These are phyloP conservation scores for Chionodraco myersi DNA, from an alignment of 2,113 vertebrate genomes.

Conservation along the genomic window DNA sequence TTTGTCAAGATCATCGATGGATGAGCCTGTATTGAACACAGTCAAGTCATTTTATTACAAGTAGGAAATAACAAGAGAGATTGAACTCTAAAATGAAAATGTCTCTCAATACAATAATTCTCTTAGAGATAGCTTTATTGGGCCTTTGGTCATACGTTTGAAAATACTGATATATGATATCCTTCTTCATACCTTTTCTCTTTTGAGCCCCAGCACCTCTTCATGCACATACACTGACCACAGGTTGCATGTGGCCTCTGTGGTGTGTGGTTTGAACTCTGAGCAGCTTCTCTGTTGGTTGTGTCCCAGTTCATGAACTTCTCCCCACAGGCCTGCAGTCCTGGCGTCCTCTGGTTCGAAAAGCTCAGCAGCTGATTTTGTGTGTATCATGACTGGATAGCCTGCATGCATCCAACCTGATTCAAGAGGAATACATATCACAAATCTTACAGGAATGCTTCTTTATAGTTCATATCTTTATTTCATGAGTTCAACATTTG, in stretches of 20 bases:
- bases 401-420: slow-evolving; percentile 87
- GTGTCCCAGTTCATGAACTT: slow-evolving; percentile 84
- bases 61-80: neutral
- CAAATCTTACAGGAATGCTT: too few relatives aligned
- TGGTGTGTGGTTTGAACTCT: slow-evolving; percentile 84
- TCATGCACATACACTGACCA: slow-evolving; percentile 86
- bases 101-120: neutral
- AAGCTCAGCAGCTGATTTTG: slow-evolving; percentile 11
- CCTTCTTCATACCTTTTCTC: slow-evolving; percentile 47
- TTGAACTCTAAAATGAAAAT: too few relatives aligned
- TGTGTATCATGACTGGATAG: slow-evolving; percentile 82
- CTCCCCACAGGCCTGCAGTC: slow-evolving; percentile 70
- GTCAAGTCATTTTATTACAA: neutral
- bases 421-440: neutral
- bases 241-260: slow-evolving; percentile 87
- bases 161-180: neutral
- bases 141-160: neutral
- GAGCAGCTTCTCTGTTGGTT: slow-evolving; percentile 84
- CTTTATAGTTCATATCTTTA: too few relatives aligned
- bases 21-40: slow-evolving; percentile 56
- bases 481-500: too few relatives aligned
- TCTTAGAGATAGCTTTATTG: neutral
- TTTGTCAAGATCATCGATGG: slow-evolving; percentile 16
- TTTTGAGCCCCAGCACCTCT: slow-evolving; percentile 68
- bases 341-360: slow-evolving; percentile 2